These are phyloP conservation scores for Microtus montanus DNA, from an alignment of 2,113 vertebrate species.

Conservation along the genomic window DNA sequence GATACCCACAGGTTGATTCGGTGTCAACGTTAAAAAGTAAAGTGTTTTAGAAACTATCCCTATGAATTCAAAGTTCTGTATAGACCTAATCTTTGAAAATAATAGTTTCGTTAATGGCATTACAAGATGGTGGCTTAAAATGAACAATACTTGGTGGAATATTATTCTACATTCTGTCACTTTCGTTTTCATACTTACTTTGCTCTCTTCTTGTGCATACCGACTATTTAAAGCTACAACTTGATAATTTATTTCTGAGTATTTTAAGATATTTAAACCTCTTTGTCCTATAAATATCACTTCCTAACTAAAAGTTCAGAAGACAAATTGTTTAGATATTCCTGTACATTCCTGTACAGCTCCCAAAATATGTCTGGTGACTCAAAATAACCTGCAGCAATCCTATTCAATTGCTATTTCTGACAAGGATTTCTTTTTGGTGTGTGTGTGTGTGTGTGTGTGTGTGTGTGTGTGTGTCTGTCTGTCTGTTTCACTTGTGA, in stretches of 20 bases:
- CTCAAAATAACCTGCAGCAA: neutral
- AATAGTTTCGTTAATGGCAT: neutral
- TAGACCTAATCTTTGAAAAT: neutral
- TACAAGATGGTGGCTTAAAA: neutral
- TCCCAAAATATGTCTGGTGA: neutral
- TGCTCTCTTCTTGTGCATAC: neutral
- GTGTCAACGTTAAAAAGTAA: neutral
- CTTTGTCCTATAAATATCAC: neutral
- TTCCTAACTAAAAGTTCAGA: neutral
- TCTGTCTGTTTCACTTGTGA: neutral
- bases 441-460: neutral
- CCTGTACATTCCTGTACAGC: neutral
- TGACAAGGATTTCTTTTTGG: neutral
- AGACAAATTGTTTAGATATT: neutral
- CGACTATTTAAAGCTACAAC: neutral
- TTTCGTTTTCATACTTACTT: neutral
- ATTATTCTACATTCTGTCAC: neutral
- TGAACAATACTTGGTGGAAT: neutral
- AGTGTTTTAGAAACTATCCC: neutral
- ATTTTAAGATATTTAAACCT: neutral
- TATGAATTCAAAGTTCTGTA: conserved; percentile 18
- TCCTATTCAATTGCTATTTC: neutral
- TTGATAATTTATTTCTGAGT: neutral
- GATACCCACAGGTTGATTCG: neutral
- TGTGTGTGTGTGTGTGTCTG: neutral